phyloP scores from a whole-genome alignment of 2,113 vertebrate genomes.

The Neotoma lepida region DNA sequence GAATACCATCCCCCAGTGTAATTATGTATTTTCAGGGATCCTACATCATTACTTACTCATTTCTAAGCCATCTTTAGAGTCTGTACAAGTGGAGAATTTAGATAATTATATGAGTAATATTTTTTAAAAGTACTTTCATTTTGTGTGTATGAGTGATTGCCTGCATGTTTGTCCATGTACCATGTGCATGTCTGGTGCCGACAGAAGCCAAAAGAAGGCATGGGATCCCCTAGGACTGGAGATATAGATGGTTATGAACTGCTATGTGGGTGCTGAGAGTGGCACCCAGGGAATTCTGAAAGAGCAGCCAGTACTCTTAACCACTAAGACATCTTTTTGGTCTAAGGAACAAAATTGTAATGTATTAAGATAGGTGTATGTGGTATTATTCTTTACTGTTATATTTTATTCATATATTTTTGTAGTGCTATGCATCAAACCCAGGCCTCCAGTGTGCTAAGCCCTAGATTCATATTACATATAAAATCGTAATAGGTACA shows the following conservation, averaged over 20 bases:
- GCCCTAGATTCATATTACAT: not conserved
- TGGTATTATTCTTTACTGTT: not conserved
- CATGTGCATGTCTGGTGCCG: not conserved
- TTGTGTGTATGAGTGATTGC: not conserved
- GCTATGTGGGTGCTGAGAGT: not conserved
- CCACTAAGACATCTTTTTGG: not conserved
- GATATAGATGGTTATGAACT: not conserved
- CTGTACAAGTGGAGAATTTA: slow-evolving; percentile 32
- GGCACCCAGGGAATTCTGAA: not conserved
- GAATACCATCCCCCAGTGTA: not conserved
- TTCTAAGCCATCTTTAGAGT: slow-evolving; percentile 28
- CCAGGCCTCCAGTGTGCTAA: not conserved
- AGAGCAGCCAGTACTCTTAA: not conserved
- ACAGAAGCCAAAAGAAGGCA: not conserved
- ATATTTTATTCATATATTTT: not conserved
- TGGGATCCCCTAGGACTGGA: not conserved
- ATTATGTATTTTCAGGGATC: not conserved
- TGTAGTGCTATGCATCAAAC: not conserved
- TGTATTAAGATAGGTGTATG: not conserved
- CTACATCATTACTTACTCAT: not conserved
- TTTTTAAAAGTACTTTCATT: not conserved
- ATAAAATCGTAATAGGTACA: not conserved
- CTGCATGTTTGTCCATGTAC: not conserved
- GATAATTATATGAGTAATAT: slow-evolving; percentile 30
- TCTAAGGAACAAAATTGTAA: not conserved